Conservation (phyloP, 2,888 invertebrate genomes). For the Vesta saturnalis region DNA sequence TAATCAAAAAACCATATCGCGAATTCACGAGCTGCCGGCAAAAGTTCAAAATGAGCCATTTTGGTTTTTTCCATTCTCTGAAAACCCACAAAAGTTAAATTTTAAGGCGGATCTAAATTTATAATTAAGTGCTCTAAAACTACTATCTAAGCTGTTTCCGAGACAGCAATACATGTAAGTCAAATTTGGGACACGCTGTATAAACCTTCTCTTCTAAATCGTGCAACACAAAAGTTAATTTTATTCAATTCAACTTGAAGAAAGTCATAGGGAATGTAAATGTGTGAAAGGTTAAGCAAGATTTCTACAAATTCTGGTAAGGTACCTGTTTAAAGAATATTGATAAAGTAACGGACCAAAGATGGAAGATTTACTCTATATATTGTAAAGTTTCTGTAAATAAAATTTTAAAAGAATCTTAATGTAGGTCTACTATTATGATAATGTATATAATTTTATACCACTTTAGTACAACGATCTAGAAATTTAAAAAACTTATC, state of each 20-base stretch:
- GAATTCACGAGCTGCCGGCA: no score
- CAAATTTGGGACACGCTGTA: no score
- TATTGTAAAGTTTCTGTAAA: slow-evolving; percentile 11
- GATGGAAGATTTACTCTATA: slow-evolving; percentile 15
- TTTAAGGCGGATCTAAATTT: no score
- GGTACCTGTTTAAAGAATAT: background rate
- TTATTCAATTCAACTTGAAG: background rate
- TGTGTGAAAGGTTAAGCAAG: background rate
- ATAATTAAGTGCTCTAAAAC: no score
- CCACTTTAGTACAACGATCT: slow-evolving; percentile 8
- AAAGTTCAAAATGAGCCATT: no score
- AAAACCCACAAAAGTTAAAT: no score
- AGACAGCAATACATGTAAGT: no score
- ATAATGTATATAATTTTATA: slow-evolving; percentile 12
- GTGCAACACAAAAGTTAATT: background rate
- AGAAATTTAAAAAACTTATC: background rate
- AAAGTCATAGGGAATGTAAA: no score
- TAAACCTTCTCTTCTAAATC: no score
- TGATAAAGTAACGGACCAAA: slow-evolving; percentile 27
- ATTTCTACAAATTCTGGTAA: background rate
- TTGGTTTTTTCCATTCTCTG: no score
- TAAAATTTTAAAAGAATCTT: slow-evolving; percentile 10
- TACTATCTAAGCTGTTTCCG: no score
- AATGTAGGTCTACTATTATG: background rate
- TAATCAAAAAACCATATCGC: no score